Evolutionary conservation across 2,888 invertebrate species (phyloP).

Genomic region (Serripes groenlandicus): DNA sequence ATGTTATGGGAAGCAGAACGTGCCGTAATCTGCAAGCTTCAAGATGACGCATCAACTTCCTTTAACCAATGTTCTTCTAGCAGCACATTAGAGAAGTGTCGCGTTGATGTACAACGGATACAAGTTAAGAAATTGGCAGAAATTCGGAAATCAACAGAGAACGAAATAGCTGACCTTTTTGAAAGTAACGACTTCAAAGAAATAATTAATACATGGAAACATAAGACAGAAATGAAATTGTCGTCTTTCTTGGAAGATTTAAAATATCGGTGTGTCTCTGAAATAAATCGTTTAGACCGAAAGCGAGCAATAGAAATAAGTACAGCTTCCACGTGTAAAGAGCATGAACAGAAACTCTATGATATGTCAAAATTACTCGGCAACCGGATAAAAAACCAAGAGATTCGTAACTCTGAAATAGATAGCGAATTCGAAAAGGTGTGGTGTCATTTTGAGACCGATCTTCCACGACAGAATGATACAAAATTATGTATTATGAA

Average conservation of each 20-base stretch:
- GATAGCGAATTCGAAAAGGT: not conserved
- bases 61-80: not conserved
- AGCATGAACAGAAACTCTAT: not conserved
- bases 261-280: not conserved
- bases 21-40: not conserved
- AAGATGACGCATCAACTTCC: not conserved
- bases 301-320: not conserved
- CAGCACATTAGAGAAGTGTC: not conserved
- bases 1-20: conserved; percentile 6
- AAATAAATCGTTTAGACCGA: not conserved
- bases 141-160: not conserved
- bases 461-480: not conserved
- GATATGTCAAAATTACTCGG: not conserved
- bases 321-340: not conserved
- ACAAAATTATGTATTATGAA: not conserved
- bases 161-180: not conserved
- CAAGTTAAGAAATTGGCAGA: not conserved
- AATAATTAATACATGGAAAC: not conserved
- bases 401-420: not conserved
- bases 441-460: not conserved
- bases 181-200: not conserved
- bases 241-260: not conserved
- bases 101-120: not conserved
- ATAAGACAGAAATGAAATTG: not conserved
- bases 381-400: not conserved